Percentiles rank a stretch among this genome's conserved stretches.
phyloP scores from a whole-genome alignment of 1,140 invertebrate genomes.

The Batillaria attramentaria region DNA sequence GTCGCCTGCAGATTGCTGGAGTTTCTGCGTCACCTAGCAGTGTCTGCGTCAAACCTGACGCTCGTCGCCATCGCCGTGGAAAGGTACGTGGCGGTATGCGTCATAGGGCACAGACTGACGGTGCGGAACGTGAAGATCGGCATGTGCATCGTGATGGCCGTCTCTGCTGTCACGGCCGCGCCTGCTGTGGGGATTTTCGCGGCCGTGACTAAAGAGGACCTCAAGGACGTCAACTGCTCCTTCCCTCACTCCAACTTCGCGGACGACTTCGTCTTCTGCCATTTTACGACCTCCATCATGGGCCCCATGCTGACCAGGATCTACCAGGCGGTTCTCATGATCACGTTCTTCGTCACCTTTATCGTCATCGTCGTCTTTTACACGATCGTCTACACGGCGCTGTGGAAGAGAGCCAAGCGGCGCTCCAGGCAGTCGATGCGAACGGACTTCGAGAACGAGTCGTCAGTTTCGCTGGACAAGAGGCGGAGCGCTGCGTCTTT shows the following conservation, averaged over 20 bases:
- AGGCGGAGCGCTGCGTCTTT: background rate
- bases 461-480: background rate
- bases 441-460: conserved; percentile 23
- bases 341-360: conserved; percentile 47
- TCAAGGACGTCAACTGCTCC: conserved; percentile 46
- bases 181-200: conserved; percentile 58
- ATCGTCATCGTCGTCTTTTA: conserved; percentile 56
- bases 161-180: conserved; percentile 45
- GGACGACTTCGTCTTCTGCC: conserved; percentile 43
- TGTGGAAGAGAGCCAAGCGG: conserved; percentile 54
- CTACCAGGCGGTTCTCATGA: conserved; percentile 53
- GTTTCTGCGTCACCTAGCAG: conserved; percentile 52
- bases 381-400: conserved; percentile 48
- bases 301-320: conserved; percentile 39
- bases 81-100: conserved; percentile 55
- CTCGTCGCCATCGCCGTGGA: conserved; percentile 60
- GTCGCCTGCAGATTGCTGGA: conserved; percentile 53
- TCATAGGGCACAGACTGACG: conserved; percentile 40
- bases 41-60: conserved; percentile 52
- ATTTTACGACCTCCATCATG: conserved; percentile 54
- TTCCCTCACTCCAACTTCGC: conserved; percentile 41
- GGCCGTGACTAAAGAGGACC: conserved; percentile 42
- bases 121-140: conserved; percentile 51
- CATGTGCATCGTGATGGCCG: conserved; percentile 44
- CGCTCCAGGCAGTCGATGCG: conserved; percentile 11